These are phyloP conservation scores for Lottia gigantea DNA, from an alignment of 2,888 invertebrate genomes.

Conservation along the genomic window DNA sequence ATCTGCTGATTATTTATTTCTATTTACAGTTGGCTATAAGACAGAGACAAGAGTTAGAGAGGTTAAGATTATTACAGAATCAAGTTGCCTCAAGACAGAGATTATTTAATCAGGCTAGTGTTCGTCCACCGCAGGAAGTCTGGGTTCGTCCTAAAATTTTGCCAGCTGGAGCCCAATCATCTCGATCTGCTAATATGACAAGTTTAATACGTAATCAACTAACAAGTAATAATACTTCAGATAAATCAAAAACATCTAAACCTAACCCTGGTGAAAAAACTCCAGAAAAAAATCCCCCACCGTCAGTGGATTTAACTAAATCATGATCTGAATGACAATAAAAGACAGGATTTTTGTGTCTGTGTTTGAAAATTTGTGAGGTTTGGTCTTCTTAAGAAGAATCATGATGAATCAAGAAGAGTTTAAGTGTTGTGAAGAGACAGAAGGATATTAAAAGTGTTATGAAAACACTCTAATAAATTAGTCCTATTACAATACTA, in stretches of 20 bases:
- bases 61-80: not conserved
- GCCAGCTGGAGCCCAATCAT: not conserved
- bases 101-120: not conserved
- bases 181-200: not conserved
- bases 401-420: too few relatives aligned
- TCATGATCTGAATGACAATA: constrained; percentile 10
- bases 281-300: constrained; percentile 15
- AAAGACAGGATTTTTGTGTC: too few relatives aligned
- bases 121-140: not conserved
- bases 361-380: too few relatives aligned
- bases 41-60: not conserved
- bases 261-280: constrained; percentile 4
- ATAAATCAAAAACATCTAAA: too few relatives aligned
- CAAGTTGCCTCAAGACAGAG: not conserved
- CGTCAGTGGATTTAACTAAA: constrained; percentile 14
- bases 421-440: too few relatives aligned
- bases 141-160: too few relatives aligned
- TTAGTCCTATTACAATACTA: too few relatives aligned
- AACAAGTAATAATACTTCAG: not conserved
- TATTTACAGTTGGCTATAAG: not conserved
- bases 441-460: too few relatives aligned
- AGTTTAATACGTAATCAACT: not conserved
- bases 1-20: too few relatives aligned
- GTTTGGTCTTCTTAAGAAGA: too few relatives aligned
- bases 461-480: too few relatives aligned